Base-by-base conservation (phyloP, 1,140 invertebrate species). In the Cyrtorhinus lividipennis region DNA sequence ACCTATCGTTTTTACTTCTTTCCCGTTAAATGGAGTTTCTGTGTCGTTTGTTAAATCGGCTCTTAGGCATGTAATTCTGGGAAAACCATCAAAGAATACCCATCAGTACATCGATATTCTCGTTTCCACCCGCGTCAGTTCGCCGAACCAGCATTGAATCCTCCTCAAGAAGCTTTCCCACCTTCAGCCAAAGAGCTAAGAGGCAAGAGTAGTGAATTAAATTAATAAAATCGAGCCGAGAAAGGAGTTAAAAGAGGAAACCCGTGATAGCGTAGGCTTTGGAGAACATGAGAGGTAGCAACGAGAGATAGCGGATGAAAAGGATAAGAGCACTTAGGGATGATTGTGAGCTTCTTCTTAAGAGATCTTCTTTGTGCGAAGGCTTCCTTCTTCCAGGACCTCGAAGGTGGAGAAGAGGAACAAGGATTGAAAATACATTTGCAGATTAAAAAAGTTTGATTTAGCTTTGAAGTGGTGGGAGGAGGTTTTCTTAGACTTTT, bases 401-500 rank as follows among this genome's bases (percentile, higher is more conserved):
- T 8, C 30, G 30, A 53, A 53, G 48, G 48, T 12, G 48, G 48
- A 53, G 48, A 53, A 22, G 18, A n/a, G 38, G n/a, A 59, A n/a
- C 24, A 15, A 59, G 27, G 58, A 59, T 59, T 59, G 58, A 59
- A 59, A 59, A 26, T 27, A 30, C 58, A 59, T 59, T 59, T 59
- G 26, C 24, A 59, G 58, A 59, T 59, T 59, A 59, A 59, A 57
- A 59, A 59, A 59, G 58, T 59, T 59, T 59, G 58, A 59, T 59
- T 59, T 59, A 59, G 23, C 24, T 15, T 20, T 8, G 48, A n/a
- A n/a, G n/a, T n/a, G n/a, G n/a, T n/a, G n/a, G n/a, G n/a, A n/a
- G n/a, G n/a, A n/a, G n/a, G n/a, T n/a, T n/a, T n/a, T n/a, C n/a
- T n/a, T n/a, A n/a, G n/a, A n/a, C n/a, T n/a, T n/a, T n/a, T n/a